Percentiles rank a stretch among this genome's conserved stretches.
Evolutionary conservation across 2,113 vertebrate species (phyloP).

Genomic region (Esox niger): DNA sequence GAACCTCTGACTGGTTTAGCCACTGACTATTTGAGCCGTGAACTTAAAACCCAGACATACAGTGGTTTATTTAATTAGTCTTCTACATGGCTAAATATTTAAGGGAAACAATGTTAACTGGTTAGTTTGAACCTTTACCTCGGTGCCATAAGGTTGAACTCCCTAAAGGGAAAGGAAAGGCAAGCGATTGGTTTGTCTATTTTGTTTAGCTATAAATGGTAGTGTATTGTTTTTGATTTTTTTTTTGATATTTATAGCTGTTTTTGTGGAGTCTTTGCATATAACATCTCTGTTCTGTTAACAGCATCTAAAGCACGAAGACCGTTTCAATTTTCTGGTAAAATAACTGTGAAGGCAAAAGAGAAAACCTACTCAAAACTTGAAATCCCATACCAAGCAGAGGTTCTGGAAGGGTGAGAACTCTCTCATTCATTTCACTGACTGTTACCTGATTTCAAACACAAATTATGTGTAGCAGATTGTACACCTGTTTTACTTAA

Average conservation of each 20-base stretch:
- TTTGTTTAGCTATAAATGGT: too few relatives aligned
- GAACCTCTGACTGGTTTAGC: neutral
- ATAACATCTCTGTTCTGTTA: neutral
- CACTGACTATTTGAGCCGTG: neutral
- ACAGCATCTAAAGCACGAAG: conserved; percentile 94
- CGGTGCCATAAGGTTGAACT: neutral
- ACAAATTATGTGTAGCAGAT: too few relatives aligned
- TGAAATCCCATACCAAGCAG: conserved; percentile 98
- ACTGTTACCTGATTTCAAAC: neutral
- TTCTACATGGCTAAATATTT: neutral
- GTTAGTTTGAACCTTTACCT: neutral
- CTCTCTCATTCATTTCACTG: neutral
- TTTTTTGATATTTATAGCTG: neutral
- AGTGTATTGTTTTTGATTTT: neutral
- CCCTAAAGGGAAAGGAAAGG: neutral
- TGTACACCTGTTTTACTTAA: too few relatives aligned
- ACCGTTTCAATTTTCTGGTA: conserved; percentile 90
- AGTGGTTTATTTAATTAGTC: neutral
- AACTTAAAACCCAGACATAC: neutral
- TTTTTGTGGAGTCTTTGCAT: neutral
- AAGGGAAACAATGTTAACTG: neutral
- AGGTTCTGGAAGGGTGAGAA: conserved; percentile 95
- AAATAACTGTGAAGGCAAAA: conserved; percentile 98
- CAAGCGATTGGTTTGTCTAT: too few relatives aligned
- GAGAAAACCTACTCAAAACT: conserved; percentile 98